These are phyloP conservation scores for Microcebus ravelobensis DNA, from an alignment of 2,113 vertebrate genomes.

Conservation along the genomic window DNA sequence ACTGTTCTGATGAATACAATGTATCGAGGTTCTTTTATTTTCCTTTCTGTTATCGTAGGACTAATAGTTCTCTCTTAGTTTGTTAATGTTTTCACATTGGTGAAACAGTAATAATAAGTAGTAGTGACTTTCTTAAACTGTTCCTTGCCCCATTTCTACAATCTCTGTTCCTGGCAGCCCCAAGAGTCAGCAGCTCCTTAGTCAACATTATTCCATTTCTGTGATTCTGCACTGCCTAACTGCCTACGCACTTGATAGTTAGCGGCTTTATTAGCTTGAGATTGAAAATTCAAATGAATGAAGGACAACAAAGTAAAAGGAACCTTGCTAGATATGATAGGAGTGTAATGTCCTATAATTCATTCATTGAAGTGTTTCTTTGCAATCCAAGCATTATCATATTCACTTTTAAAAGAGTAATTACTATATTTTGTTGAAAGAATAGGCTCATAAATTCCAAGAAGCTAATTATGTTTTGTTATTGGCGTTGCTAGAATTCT, in stretches of 20 bases:
- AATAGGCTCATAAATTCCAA: constrained; percentile 66
- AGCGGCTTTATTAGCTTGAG: constrained; percentile 39
- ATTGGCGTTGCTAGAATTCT: constrained; percentile 61
- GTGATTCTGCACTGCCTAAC: not conserved
- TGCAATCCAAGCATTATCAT: constrained; percentile 35
- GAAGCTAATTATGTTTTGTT: constrained; percentile 75
- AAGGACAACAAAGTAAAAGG: constrained; percentile 18
- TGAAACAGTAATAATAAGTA: not conserved
- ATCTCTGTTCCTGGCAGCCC: not conserved
- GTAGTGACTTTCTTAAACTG: not conserved
- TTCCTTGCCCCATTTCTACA: not conserved
- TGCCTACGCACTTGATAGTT: not conserved
- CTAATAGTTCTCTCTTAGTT: not conserved
- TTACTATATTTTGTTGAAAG: constrained; percentile 60
- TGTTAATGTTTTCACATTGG: not conserved
- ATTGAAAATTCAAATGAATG: constrained; percentile 60
- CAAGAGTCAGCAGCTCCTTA: not conserved
- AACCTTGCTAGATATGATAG: not conserved
- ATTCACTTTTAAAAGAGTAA: constrained; percentile 62
- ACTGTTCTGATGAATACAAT: not conserved
- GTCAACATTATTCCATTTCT: not conserved
- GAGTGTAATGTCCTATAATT: constrained; percentile 26
- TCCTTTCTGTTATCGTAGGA: not conserved
- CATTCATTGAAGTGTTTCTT: constrained; percentile 49
- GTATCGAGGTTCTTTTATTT: not conserved